Evolutionary conservation across 2,113 vertebrate species (phyloP), one percentile per base, ranked within the genome.

Genomic region (Emydura subglobosa): DNA sequence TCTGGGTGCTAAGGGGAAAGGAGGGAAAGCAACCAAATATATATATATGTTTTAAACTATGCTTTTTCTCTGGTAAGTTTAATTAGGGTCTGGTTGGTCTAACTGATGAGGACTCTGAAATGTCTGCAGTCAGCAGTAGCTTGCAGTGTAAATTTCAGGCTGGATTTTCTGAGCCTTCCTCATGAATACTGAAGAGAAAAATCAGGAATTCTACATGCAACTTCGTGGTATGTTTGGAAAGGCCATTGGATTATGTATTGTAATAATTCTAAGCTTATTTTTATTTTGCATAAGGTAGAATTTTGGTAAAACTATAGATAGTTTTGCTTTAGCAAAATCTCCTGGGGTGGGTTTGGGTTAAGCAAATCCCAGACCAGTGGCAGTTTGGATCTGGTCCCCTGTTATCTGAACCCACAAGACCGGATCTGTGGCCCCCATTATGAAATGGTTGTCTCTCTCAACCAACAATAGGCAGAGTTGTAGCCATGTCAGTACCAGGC

Each of bases 1-100:
- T 85, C 7, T 80, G 86, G 81, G 4, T 85, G 82, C 34, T 79
- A 85, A 92, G 31, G 24, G 91, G 87, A 44, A 50, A 87, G 53
- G 87, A 89, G 39, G 90, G 87, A 91, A 76, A 27, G 8, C 47
- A 47, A 47, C 47, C 5, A 47, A 47, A 47, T 6, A 47, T 6
- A 47, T 6, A 47, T 47, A 47, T 47, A 6, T 47, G 4, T 89
- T 90, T 91, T 68, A 68, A 82, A 88, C 1, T 19, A 3, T 0
- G 0, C 25, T 85, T 92, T 85, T 22, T 10, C 51, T 74, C 61
- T 90, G 84, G 79, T 10, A 42, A 78, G 0, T 27, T 79, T 82
- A 39, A 2, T 2, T 25, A 29, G 78, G 29, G 61, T 8, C 2
- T 1, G 8, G 25, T 53, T 90, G 85, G 12, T 14, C 11, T 50